Evolutionary conservation across 2,797 vertebrate genomes (phyloP).

Genomic region (Acrossocheilus wenchowensis): DNA sequence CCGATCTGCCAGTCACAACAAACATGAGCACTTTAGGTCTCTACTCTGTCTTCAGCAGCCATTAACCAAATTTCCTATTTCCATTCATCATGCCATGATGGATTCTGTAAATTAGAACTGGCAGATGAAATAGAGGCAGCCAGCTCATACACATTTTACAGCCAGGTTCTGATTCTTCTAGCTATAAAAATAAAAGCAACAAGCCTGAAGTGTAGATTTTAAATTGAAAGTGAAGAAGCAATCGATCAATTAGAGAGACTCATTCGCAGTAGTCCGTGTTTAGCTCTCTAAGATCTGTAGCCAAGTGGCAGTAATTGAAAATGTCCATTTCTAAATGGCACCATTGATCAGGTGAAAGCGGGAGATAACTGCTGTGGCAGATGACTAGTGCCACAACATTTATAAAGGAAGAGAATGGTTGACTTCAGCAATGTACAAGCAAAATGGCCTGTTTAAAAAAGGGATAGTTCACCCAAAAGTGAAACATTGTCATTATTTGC

Average conservation of each 20-base stretch:
- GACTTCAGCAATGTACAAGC: background rate
- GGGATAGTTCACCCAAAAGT: background rate
- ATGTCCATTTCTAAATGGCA: slow-evolving; percentile 31
- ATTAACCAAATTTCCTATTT: background rate
- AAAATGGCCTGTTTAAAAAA: background rate
- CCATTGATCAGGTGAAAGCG: slow-evolving; percentile 38
- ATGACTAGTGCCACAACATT: slow-evolving; percentile 10
- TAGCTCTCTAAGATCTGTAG: slow-evolving; percentile 33
- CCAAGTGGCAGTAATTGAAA: slow-evolving; percentile 37
- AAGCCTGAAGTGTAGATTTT: background rate
- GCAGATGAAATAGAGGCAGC: background rate
- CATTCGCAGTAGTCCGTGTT: background rate
- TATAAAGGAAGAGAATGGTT: background rate
- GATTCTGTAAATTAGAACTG: slow-evolving; percentile 10
- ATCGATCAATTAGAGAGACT: slow-evolving; percentile 39
- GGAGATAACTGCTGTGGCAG: slow-evolving; percentile 19
- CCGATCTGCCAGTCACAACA: background rate
- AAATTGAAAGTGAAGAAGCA: slow-evolving; percentile 36
- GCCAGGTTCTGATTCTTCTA: background rate
- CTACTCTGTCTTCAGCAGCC: background rate
- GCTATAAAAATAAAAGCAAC: slow-evolving; percentile 17
- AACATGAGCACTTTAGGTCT: background rate
- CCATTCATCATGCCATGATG: background rate
- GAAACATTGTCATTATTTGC: background rate
- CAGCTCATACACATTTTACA: background rate